Base-by-base conservation (phyloP, 2,113 vertebrate species). In the Periophthalmus modestus region DNA sequence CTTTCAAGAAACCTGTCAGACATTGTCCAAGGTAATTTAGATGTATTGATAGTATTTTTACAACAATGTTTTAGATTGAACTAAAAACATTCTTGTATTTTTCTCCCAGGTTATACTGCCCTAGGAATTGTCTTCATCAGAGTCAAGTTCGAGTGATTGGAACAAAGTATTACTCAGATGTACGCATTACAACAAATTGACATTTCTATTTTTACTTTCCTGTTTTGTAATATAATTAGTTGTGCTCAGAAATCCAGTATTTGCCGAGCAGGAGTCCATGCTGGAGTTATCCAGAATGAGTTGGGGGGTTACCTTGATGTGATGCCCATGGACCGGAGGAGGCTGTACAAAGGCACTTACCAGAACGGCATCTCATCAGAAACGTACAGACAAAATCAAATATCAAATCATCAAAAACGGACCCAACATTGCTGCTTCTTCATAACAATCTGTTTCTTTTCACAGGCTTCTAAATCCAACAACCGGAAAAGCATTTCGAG, bases 401-500 rank as follows among this genome's bases (percentile, higher is more conserved):
- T 14, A 61, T 28, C 4, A 6, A 43, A 43, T 43, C 39, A 43
- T 55, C 54, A 57, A 21, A 52, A 52, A 19, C 18, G 1, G 2
- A 61, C 23, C 24, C 23, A 57, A 23, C 23, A 33, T 3, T 28
- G 15, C 16, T 52, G 50, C 50, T 61, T 16, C 4, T 33, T 14
- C 13, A 61, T 28, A 61, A 6, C 13, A 16, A 15, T 67, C 18
- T 43, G 15, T 47, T 52, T 80, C 81, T 79, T 68, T 68, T 81
- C 52, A 71, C 87, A 80, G 97, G 89, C 93, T 97, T 77, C 88
- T 95, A 87, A 98, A 95, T 90, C 97, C 97, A 79, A 90, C 95
- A 70, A 94, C 93, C 92, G 95, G 95, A 84, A 98, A 98, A 88
- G 96, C 97, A 79, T 99, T 99, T 94, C 93, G 95, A 94, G 95